Evolutionary conservation across 2,797 vertebrate species (phyloP).

Genomic region (Cynodonichthys magdalenae): DNA sequence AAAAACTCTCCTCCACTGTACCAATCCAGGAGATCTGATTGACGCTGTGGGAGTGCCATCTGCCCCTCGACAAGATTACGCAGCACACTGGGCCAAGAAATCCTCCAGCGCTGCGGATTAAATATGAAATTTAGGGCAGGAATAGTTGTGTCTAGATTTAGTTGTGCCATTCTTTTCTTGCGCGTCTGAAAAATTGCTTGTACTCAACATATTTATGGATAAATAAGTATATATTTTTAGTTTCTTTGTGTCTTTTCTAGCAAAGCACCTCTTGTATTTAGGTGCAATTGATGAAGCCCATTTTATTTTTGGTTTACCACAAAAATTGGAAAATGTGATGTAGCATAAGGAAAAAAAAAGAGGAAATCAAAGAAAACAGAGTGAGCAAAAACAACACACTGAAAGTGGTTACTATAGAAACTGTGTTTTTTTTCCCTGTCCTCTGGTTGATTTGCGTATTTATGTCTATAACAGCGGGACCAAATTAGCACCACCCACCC

Average conservation of each 20-base stretch:
- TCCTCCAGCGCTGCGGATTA: slow-evolving; percentile 74
- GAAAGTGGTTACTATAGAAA: slow-evolving; percentile 78
- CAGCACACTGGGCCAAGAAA: slow-evolving; percentile 72
- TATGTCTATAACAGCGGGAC: slow-evolving; percentile 53
- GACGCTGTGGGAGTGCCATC: slow-evolving; percentile 70
- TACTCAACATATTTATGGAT: slow-evolving; percentile 17
- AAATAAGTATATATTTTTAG: not conserved
- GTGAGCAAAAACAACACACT: slow-evolving; percentile 50
- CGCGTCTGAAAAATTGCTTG: slow-evolving; percentile 25
- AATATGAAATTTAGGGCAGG: slow-evolving; percentile 82
- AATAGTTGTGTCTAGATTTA: slow-evolving; percentile 56
- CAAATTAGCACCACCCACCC: slow-evolving; percentile 51
- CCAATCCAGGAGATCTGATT: slow-evolving; percentile 71
- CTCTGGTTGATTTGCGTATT: slow-evolving; percentile 51
- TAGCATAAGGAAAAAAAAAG: slow-evolving; percentile 29
- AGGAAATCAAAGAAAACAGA: slow-evolving; percentile 47
- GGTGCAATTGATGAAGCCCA: slow-evolving; percentile 25
- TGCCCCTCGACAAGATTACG: slow-evolving; percentile 76
- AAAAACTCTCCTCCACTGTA: slow-evolving; percentile 36
- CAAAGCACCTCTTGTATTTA: slow-evolving; percentile 11
- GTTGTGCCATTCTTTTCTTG: slow-evolving; percentile 14
- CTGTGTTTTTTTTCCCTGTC: slow-evolving; percentile 59
- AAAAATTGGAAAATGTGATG: slow-evolving; percentile 28
- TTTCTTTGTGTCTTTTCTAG: not conserved
- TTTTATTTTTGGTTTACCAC: slow-evolving; percentile 33